phyloP scores from a whole-genome alignment of 2,797 vertebrate genomes.

The Varecia variegata region DNA sequence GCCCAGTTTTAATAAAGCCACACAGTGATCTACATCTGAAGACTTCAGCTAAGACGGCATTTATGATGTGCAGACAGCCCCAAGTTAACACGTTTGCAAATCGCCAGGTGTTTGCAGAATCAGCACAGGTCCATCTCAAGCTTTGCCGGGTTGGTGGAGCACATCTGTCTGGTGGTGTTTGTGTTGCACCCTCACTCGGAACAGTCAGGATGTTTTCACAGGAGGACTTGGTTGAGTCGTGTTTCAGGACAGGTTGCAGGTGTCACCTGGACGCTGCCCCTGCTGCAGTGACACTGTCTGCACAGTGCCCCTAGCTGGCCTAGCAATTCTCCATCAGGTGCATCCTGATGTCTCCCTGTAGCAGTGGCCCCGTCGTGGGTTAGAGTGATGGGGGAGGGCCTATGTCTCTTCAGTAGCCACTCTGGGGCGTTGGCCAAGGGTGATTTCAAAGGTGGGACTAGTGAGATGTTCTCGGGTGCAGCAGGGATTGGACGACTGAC shows the following conservation, averaged over 20 bases:
- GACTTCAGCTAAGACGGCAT: not conserved
- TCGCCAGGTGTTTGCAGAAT: not conserved
- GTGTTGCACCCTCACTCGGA: rapidly evolving
- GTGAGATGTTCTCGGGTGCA: not conserved
- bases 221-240: not conserved
- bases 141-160: not conserved
- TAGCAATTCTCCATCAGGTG: not conserved
- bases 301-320: not conserved
- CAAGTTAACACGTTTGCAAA: rapidly evolving
- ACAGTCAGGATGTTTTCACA: not conserved
- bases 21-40: rapidly evolving
- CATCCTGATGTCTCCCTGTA: not conserved
- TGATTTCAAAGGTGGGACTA: too few species aligned
- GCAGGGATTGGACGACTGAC: not conserved
- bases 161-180: not conserved
- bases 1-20: not conserved
- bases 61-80: rapidly evolving
- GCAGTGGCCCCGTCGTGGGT: not conserved
- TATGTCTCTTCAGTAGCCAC: not conserved
- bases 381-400: rapidly evolving
- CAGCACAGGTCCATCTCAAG: rapidly evolving
- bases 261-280: not conserved
- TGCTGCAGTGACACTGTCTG: rapidly evolving
- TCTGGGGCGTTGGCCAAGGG: not conserved
- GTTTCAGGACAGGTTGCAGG: not conserved